Evolutionary conservation across 2,113 vertebrate species (phyloP).

Genomic region (Bambusicola thoracicus): DNA sequence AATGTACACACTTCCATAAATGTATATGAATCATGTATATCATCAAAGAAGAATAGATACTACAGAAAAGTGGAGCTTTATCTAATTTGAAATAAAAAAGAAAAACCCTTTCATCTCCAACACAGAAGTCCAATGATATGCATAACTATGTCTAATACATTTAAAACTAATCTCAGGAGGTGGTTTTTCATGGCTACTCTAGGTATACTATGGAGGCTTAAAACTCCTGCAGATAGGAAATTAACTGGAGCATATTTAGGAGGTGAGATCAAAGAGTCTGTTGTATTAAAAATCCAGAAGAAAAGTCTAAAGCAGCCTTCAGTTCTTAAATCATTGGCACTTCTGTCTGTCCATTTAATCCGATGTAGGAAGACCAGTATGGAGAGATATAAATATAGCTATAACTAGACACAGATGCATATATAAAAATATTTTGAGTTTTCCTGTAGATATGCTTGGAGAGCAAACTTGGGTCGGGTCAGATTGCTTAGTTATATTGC

Average conservation of each 20-base stretch:
- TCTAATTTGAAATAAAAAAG: background rate
- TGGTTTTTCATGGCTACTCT: background rate
- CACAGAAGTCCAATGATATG: background rate
- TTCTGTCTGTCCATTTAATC: background rate
- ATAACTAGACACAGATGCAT: background rate
- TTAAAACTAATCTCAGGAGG: background rate
- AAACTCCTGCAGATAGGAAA: background rate
- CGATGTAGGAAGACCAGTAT: background rate
- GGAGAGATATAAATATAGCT: background rate
- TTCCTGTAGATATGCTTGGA: background rate
- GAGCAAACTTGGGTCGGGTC: background rate
- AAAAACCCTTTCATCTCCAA: background rate
- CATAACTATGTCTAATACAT: background rate
- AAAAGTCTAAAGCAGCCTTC: background rate
- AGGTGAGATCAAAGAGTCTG: background rate
- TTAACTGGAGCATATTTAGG: background rate
- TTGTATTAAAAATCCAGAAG: background rate
- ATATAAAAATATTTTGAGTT: background rate
- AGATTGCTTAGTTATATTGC: background rate
- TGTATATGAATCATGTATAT: background rate
- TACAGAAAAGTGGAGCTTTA: background rate
- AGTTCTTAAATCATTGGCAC: background rate
- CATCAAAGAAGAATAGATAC: background rate
- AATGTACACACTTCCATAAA: accelerated
- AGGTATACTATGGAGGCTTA: background rate